These are phyloP conservation scores for Leptopilina drosophilae DNA, from an alignment of 2,888 invertebrate species.

Conservation along the genomic window DNA sequence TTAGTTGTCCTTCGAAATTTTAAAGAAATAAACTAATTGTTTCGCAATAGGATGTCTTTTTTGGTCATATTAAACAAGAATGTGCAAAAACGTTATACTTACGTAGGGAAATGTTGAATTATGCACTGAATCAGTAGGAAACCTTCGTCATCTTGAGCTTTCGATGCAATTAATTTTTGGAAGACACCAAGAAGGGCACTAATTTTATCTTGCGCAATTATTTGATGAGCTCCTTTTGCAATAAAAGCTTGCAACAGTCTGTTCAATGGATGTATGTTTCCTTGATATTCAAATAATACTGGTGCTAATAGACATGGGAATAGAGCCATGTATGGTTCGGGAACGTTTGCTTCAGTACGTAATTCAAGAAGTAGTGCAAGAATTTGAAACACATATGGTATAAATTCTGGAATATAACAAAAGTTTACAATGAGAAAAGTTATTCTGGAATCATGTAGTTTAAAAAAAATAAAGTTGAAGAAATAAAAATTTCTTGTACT, in stretches of 20 bases:
- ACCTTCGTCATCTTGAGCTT: conserved; percentile 96
- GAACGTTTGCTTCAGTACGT: conserved; percentile 80
- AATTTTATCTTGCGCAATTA: conserved; percentile 85
- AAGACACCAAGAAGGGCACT: conserved; percentile 94
- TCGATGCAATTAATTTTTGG: conserved; percentile 97
- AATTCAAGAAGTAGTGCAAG: conserved; percentile 92
- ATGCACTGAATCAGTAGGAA: conserved; percentile 93
- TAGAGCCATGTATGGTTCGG: conserved; percentile 91
- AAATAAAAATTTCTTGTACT: neutral
- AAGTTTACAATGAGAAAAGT: too few species aligned
- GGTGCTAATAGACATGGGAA: conserved; percentile 94
- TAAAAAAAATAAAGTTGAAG: too few species aligned
- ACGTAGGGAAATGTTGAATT: conserved; percentile 89
- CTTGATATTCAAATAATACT: conserved; percentile 94
- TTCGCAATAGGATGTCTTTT: too few species aligned
- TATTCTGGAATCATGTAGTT: too few species aligned
- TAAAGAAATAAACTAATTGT: too few species aligned
- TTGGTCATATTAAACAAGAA: too few species aligned
- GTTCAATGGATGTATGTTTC: conserved; percentile 95
- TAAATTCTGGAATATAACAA: conserved; percentile 86
- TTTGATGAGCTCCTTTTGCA: conserved; percentile 84
- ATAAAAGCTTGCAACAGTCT: conserved; percentile 94
- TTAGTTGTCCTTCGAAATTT: too few species aligned
- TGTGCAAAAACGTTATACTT: conserved; percentile 73
- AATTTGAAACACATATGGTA: conserved; percentile 99